Evolutionary conservation across 2,113 vertebrate species (phyloP).

Genomic region (Hyla sarda): DNA sequence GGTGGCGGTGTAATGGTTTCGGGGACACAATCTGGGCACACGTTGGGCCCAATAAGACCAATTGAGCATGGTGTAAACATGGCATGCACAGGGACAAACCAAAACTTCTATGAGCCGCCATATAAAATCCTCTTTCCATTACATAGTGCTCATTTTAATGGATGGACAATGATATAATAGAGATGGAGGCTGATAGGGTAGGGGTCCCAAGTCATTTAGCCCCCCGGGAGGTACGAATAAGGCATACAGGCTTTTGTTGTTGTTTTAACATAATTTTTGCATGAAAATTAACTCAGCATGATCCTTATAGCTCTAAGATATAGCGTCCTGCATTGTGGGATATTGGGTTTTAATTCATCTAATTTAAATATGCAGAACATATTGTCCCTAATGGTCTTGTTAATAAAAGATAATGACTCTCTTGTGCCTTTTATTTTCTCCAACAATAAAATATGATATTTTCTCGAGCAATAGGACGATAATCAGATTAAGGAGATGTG

Average conservation of each 20-base stretch:
- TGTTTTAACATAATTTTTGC: background rate
- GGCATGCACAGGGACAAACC: no score
- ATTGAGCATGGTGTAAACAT: no score
- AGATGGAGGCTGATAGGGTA: no score
- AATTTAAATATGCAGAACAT: background rate
- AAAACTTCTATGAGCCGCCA: no score
- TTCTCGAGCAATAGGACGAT: background rate
- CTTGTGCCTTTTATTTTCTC: background rate
- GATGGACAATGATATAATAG: no score
- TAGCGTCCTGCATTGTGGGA: background rate
- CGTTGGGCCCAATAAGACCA: no score
- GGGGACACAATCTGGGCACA: no score
- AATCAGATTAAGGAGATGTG: constrained; percentile 14
- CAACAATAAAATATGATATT: constrained; percentile 10
- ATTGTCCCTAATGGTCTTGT: background rate
- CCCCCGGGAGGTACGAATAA: no score
- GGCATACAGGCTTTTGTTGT: background rate
- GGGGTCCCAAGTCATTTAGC: no score
- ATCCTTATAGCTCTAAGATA: background rate
- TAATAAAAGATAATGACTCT: constrained; percentile 17
- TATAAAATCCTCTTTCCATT: no score
- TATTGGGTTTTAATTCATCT: background rate
- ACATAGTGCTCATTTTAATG: no score
- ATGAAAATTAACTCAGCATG: background rate
- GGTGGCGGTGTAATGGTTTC: no score